These are phyloP conservation scores for Bos taurus DNA, from an alignment of 2,113 vertebrate genomes.

Conservation along the genomic window ARS-UCD2.0 NC_037342.1:46014001-46014500, in stretches of 20 bases:
- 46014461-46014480: conserved; percentile 64
- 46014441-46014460: conserved; percentile 67
- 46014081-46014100: conserved; percentile 57
- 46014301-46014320: conserved; percentile 64
- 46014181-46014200: conserved; percentile 59
- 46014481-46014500: conserved; percentile 57
- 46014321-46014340: conserved; percentile 53
- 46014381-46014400: conserved; percentile 46
- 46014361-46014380: conserved; percentile 56
- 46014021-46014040: not conserved
- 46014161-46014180: conserved; percentile 51
- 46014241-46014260: conserved; percentile 65
- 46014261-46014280: conserved; percentile 65
- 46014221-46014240: conserved; percentile 48
- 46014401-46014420: conserved; percentile 53
- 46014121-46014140: conserved; percentile 61
- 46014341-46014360: conserved; percentile 63
- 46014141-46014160: conserved; percentile 51
- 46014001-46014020: not conserved
- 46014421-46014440: conserved; percentile 72
- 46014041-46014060: not conserved
- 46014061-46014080: not conserved
- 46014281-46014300: conserved; percentile 65
- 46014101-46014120: conserved; percentile 58
- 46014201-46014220: conserved; percentile 42